Percentiles rank a stretch among this genome's conserved stretches.
These are phyloP conservation scores for Hippoglossus hippoglossus DNA, from an alignment of 2,797 vertebrate genomes.

Conservation along the genomic window DNA sequence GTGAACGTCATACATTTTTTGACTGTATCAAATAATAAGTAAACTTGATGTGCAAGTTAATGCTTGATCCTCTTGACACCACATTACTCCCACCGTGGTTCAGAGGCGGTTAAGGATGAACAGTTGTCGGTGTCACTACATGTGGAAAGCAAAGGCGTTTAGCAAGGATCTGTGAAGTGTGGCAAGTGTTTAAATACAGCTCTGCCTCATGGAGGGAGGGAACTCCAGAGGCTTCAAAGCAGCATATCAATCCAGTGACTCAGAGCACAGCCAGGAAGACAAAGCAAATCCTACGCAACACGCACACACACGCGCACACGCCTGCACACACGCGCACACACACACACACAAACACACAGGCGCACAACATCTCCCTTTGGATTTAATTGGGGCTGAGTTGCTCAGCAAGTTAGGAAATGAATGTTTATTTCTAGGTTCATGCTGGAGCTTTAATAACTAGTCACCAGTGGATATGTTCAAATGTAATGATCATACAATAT, in stretches of 20 bases:
- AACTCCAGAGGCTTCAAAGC: conserved; percentile 68
- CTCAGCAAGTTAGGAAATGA: conserved; percentile 44
- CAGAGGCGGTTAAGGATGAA: conserved; percentile 17
- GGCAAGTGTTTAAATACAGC: conserved; percentile 64
- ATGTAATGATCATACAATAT: conserved; percentile 2
- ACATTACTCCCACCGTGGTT: background rate
- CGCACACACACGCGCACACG: background rate
- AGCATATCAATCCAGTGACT: conserved; percentile 75
- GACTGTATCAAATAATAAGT: background rate
- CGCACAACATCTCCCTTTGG: conserved; percentile 17
- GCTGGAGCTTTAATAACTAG: conserved; percentile 1
- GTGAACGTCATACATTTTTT: background rate
- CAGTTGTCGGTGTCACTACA: conserved; percentile 19
- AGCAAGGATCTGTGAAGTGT: conserved; percentile 52
- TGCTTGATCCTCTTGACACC: conserved; percentile 14
- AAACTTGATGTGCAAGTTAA: background rate
- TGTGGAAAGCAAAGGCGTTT: conserved; percentile 39
- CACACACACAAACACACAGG: conserved; percentile 15
- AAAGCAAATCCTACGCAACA: conserved; percentile 49
- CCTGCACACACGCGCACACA: conserved; percentile 5
- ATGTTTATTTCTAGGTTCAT: conserved; percentile 3
- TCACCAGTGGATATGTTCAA: background rate
- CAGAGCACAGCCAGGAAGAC: conserved; percentile 52
- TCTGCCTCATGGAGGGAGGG: conserved; percentile 60
- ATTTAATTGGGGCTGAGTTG: conserved; percentile 52